Evolutionary conservation across 1,140 invertebrate species (phyloP).

Genomic region (Pentalonia nigronervosa): DNA sequence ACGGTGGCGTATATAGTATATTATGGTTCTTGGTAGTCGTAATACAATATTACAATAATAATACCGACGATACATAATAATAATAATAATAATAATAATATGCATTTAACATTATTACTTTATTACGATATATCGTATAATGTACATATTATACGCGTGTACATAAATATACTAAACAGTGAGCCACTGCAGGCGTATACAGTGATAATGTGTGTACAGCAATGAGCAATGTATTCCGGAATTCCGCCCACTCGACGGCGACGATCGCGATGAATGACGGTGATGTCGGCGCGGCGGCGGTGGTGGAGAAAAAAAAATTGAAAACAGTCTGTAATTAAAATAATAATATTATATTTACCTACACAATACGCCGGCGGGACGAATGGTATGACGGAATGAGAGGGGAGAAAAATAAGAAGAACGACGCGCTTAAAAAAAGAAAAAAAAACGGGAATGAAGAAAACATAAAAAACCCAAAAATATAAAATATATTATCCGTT

Average conservation of each 20-base stretch:
- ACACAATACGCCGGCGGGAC: background rate
- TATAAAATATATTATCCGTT: slow-evolving; percentile 42
- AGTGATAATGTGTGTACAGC: background rate
- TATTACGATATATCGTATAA: background rate
- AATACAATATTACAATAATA: background rate
- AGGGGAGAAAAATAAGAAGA: background rate
- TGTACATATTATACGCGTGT: background rate
- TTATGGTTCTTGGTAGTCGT: background rate
- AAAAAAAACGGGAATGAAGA: background rate
- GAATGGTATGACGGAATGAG: too few species aligned
- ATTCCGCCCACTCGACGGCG: slow-evolving; percentile 28
- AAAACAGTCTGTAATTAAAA: slow-evolving; percentile 26
- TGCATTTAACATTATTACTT: background rate
- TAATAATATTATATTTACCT: background rate
- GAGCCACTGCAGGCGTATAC: background rate
- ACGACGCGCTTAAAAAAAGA: background rate
- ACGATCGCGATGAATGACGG: background rate
- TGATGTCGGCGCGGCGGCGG: background rate
- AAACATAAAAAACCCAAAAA: slow-evolving; percentile 17
- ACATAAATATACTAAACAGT: background rate
- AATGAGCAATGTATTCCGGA: background rate
- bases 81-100: background rate
- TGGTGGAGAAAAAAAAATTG: background rate
- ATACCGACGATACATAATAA: background rate
- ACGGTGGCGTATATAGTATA: background rate